Evolutionary conservation across 2,797 vertebrate genomes (phyloP).

Genomic region (Epinephelus malabaricus): DNA sequence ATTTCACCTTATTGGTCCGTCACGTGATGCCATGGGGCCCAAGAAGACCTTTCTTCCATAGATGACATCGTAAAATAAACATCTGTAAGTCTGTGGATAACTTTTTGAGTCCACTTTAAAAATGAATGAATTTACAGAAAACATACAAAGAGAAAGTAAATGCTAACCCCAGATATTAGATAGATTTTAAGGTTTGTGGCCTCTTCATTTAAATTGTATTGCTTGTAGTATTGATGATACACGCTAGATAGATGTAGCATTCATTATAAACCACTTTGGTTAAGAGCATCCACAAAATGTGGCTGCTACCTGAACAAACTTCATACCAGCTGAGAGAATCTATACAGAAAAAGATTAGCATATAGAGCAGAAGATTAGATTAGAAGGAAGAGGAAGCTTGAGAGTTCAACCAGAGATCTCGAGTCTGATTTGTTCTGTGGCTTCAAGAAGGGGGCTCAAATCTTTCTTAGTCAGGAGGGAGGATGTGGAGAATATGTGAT

Average conservation of each 20-base stretch:
- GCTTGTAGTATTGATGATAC: background rate
- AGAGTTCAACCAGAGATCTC: background rate
- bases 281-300: background rate
- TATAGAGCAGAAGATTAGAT: background rate
- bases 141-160: background rate
- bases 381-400: background rate
- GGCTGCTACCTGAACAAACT: slow-evolving; percentile 16
- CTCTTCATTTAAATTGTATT: background rate
- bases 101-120: slow-evolving; percentile 9
- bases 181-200: background rate
- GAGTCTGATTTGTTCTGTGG: slow-evolving; percentile 1
- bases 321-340: slow-evolving; percentile 13
- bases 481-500: background rate
- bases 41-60: no score
- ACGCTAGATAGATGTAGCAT: background rate
- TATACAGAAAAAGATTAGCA: background rate
- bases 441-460: background rate
- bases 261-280: slow-evolving; percentile 23
- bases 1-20: no score
- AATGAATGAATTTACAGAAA: background rate
- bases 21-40: no score
- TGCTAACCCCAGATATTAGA: background rate
- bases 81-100: no score
- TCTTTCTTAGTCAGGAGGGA: background rate
- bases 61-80: no score